phyloP scores from a whole-genome alignment of 2,113 vertebrate genomes.

The Psettodes erumei region DNA sequence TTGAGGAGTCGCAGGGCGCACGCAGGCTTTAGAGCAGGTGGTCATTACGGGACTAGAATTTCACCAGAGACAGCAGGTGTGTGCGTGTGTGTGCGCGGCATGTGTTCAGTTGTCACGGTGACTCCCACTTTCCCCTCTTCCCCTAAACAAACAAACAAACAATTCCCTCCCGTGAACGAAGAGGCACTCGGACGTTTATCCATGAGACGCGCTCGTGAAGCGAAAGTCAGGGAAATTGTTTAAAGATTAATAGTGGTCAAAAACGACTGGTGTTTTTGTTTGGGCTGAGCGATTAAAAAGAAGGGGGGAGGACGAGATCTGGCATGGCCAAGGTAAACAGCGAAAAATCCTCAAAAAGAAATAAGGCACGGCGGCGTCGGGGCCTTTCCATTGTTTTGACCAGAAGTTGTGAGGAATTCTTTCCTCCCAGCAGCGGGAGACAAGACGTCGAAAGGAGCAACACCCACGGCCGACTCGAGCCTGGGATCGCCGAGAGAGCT shows the following conservation, averaged over 20 bases:
- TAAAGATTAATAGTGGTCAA: slow-evolving; percentile 19
- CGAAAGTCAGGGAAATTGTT: not conserved
- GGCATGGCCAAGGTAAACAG: slow-evolving; percentile 49
- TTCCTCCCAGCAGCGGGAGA: slow-evolving; percentile 43
- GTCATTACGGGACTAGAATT: slow-evolving; percentile 11
- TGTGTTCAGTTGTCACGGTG: not conserved
- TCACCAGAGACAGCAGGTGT: slow-evolving; percentile 24
- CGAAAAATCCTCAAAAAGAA: slow-evolving; percentile 18
- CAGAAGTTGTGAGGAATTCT: slow-evolving; percentile 62
- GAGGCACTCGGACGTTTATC: too few relatives aligned
- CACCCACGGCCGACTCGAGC: slow-evolving; percentile 36
- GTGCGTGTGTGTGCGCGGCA: slow-evolving; percentile 2
- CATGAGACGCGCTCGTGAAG: not conserved
- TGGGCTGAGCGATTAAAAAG: slow-evolving; percentile 18
- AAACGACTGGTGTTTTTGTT: slow-evolving; percentile 48
- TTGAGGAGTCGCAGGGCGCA: not conserved
- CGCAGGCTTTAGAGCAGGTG: slow-evolving; percentile 28
- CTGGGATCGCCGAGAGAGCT: slow-evolving; percentile 24
- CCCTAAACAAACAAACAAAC: slow-evolving; percentile 6
- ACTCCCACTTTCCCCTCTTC: slow-evolving; percentile 45
- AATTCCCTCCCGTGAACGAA: slow-evolving; percentile 42
- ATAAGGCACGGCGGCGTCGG: slow-evolving; percentile 17
- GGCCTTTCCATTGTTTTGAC: slow-evolving; percentile 68
- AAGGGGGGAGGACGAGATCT: slow-evolving; percentile 61
- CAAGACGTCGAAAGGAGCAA: slow-evolving; percentile 26